These are phyloP conservation scores for Gymnosoma rotundatum DNA, from an alignment of 2,888 invertebrate genomes.

Conservation along the genomic window DNA sequence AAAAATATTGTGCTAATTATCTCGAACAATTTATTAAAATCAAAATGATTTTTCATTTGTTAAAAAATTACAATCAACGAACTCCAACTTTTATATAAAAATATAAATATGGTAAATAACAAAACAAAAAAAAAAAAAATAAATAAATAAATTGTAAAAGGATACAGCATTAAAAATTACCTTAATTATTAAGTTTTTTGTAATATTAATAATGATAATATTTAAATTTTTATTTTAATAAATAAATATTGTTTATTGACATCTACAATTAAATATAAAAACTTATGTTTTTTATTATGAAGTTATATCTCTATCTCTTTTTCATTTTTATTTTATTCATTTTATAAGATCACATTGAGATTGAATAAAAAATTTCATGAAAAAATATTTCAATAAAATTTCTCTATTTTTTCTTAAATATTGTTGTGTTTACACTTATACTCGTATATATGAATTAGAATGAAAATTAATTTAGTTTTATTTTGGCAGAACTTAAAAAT, in stretches of 20 bases:
- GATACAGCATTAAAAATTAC: too few species aligned
- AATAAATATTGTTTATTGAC: constrained; percentile 32
- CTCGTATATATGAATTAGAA: not conserved
- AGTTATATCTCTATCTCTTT: constrained; percentile 28
- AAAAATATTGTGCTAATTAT: too few species aligned
- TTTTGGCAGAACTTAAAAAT: constrained; percentile 4
- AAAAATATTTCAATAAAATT: constrained; percentile 38
- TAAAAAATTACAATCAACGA: too few species aligned
- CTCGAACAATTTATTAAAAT: too few species aligned
- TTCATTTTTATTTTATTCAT: constrained; percentile 14
- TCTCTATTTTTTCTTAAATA: constrained; percentile 5
- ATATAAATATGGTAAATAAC: too few species aligned
- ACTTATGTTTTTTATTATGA: constrained; percentile 42
- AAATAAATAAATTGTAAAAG: too few species aligned
- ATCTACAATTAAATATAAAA: constrained; percentile 65
- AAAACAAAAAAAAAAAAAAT: too few species aligned
- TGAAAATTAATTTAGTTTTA: not conserved
- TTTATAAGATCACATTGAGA: constrained; percentile 63
- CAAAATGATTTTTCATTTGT: too few species aligned
- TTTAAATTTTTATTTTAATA: not conserved
- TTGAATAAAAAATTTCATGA: constrained; percentile 30
- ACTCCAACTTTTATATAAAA: too few species aligned
- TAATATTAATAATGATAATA: not conserved
- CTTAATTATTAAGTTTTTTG: not conserved
- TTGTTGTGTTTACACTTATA: not conserved